phyloP scores from a whole-genome alignment of 2,113 vertebrate species.

The Toxotes jaculatrix region DNA sequence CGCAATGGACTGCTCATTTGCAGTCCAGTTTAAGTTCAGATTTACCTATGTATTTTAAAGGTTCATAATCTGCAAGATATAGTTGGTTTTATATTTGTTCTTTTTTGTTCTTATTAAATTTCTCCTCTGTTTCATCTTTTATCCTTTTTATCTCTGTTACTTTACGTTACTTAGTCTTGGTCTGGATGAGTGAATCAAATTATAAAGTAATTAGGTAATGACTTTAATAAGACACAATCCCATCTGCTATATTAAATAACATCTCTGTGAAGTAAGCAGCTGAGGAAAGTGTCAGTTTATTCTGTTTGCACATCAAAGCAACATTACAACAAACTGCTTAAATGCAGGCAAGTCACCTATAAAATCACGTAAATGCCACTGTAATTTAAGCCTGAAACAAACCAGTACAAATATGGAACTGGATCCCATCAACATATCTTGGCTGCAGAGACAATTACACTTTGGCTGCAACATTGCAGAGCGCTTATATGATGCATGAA shows the following conservation, averaged over 20 bases:
- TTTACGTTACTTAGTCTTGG: background rate
- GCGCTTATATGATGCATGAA: conserved; percentile 11
- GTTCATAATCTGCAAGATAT: background rate
- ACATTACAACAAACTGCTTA: background rate
- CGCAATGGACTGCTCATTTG: conserved; percentile 31
- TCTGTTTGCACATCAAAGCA: background rate
- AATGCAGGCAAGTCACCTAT: background rate
- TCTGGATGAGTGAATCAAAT: background rate
- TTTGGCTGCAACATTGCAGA: conserved; percentile 18
- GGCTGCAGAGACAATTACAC: conserved; percentile 1
- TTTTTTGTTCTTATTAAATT: background rate
- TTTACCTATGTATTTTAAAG: background rate
- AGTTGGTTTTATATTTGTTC: background rate
- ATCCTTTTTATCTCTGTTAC: background rate
- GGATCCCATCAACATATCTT: background rate
- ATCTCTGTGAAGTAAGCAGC: background rate
- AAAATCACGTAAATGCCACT: background rate
- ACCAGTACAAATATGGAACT: background rate
- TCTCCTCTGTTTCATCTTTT: background rate
- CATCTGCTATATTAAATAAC: background rate
- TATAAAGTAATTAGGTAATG: background rate
- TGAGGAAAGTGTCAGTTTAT: background rate
- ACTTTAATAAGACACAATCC: background rate
- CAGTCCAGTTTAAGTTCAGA: background rate
- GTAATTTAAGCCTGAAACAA: background rate